Conservation (phyloP, 1,140 invertebrate species). For the Polypedilum pembai region DNA sequence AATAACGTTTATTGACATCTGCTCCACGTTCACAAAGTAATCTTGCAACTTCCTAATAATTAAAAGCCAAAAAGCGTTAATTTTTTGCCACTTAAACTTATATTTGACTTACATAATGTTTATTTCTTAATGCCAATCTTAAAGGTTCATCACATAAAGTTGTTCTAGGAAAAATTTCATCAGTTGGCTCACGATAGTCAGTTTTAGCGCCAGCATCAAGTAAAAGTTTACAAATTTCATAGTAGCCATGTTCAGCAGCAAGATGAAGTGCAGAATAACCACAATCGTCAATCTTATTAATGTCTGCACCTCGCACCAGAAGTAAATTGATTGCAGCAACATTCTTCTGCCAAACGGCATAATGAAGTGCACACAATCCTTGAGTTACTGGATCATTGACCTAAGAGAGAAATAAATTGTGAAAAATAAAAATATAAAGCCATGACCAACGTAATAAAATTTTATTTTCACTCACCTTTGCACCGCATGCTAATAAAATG, state of each 20-base stretch:
- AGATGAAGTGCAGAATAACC: conserved; percentile 84
- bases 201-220: conserved; percentile 72
- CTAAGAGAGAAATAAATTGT: conserved; percentile 36
- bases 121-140: conserved; percentile 74
- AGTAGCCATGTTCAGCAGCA: conserved; percentile 74
- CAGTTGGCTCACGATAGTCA: conserved; percentile 63
- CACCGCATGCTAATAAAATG: conserved; percentile 75
- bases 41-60: conserved; percentile 54
- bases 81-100: conserved; percentile 35
- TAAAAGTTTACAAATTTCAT: conserved; percentile 64
- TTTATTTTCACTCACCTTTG: conserved; percentile 51
- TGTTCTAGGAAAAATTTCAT: conserved; percentile 60
- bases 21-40: conserved; percentile 62
- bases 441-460: not conserved
- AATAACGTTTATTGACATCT: conserved; percentile 72
- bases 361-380: conserved; percentile 81
- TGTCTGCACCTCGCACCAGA: conserved; percentile 68
- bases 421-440: not conserved
- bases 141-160: conserved; percentile 74
- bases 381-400: conserved; percentile 68
- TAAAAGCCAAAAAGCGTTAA: conserved; percentile 20
- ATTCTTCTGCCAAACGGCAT: conserved; percentile 81
- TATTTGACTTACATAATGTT: conserved; percentile 56
- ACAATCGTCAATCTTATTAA: conserved; percentile 79
- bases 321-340: conserved; percentile 69